Percentiles rank a stretch among this genome's conserved stretches.
Evolutionary conservation across 2,888 invertebrate species (phyloP).

Genomic region (Hoplodrina ambigua): DNA sequence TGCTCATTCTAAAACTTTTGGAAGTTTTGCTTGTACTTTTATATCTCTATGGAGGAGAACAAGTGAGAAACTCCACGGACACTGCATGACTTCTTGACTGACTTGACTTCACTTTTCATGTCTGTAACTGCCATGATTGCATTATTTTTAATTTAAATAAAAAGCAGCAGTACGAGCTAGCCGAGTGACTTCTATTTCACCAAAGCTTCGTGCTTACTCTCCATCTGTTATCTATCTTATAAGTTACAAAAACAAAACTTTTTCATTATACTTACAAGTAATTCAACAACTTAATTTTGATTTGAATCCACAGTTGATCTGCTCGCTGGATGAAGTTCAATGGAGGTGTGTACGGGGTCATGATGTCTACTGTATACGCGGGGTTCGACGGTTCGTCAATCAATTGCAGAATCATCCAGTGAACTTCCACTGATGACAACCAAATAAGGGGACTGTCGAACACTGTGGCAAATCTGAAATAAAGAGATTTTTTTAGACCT

Average conservation of each 20-base stretch:
- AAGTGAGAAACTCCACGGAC: no score
- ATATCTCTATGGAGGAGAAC: no score
- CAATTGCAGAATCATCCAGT: constrained; percentile 70
- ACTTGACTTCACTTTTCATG: no score
- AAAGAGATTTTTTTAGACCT: neutral
- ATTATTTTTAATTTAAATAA: no score
- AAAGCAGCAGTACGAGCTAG: no score
- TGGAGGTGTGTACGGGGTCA: constrained; percentile 67
- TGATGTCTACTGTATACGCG: constrained; percentile 68
- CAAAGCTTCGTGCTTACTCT: no score
- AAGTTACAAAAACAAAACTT: neutral
- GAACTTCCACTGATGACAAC: constrained; percentile 73
- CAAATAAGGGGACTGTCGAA: constrained; percentile 74
- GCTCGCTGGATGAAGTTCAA: constrained; percentile 73
- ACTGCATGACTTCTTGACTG: no score
- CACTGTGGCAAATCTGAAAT: constrained; percentile 71
- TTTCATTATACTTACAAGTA: constrained; percentile 58
- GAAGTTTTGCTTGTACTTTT: no score
- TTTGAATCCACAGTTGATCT: constrained; percentile 63
- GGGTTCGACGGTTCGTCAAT: constrained; percentile 77
- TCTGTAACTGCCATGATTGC: no score
- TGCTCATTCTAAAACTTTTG: no score
- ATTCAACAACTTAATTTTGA: constrained; percentile 33
- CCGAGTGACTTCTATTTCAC: no score
- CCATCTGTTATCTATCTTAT: neutral